Conservation (phyloP, 2,888 invertebrate species). For the Lissonota sp. region DNA sequence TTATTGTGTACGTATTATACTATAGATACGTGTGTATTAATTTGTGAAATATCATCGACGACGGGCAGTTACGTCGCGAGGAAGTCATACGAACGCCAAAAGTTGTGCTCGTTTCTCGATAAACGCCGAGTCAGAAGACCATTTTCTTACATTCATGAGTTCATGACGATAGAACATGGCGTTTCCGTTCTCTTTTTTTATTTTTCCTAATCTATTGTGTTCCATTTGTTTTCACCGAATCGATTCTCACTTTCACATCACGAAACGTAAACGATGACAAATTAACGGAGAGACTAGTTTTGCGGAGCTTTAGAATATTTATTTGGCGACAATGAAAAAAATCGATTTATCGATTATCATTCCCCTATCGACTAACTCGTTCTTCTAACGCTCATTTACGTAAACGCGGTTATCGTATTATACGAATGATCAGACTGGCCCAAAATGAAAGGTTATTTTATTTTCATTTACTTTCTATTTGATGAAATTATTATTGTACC, state of each 20-base stretch:
- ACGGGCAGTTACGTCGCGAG: conserved; percentile 44
- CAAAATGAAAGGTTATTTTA: too few species aligned
- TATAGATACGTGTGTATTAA: conserved; percentile 20
- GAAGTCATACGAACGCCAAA: conserved; percentile 52
- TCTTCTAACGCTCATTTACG: conserved; percentile 73
- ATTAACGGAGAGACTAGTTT: too few species aligned
- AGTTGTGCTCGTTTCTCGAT: conserved; percentile 47
- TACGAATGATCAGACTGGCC: too few species aligned
- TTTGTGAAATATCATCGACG: conserved; percentile 27
- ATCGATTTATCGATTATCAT: conserved; percentile 60
- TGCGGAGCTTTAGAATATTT: conserved; percentile 14
- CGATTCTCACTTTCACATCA: background rate
- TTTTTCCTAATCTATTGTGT: conserved; percentile 17
- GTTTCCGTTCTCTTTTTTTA: background rate
- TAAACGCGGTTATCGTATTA: conserved; percentile 55
- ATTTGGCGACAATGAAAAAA: background rate
- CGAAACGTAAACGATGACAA: too few species aligned
- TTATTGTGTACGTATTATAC: background rate
- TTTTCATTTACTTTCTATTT: too few species aligned
- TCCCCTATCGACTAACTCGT: conserved; percentile 75
- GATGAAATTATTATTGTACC: too few species aligned
- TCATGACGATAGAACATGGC: conserved; percentile 18
- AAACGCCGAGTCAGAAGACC: conserved; percentile 41
- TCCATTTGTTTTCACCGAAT: background rate
- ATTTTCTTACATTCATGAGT: conserved; percentile 48